Evolutionary conservation across 64 coral and sea anemone genomes (phyloP).

Genomic region (Trachythela sp.): DNA sequence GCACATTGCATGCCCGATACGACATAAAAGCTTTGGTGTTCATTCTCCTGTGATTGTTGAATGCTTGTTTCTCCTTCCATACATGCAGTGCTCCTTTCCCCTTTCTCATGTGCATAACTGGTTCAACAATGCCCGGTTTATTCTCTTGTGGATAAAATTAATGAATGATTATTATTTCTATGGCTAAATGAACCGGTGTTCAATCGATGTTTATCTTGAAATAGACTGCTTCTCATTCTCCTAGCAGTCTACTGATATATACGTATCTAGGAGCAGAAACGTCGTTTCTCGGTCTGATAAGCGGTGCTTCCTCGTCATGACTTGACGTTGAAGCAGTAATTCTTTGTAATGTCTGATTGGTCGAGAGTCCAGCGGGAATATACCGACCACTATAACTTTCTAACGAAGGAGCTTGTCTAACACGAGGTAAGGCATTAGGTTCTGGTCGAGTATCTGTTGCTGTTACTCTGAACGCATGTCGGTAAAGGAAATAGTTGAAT

Average conservation of each 20-base stretch:
- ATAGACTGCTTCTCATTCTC: neutral
- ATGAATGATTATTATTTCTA: too few species aligned
- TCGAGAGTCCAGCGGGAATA: too few species aligned
- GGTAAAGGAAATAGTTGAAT: slow-evolving; percentile 12
- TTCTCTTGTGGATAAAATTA: too few species aligned
- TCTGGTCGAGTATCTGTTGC: neutral
- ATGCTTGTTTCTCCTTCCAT: too few species aligned
- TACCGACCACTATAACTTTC: neutral
- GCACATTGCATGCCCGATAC: too few species aligned
- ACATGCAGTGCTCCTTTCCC: too few species aligned
- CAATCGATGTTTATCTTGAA: too few species aligned
- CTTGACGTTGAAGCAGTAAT: neutral
- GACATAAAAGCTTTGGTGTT: too few species aligned
- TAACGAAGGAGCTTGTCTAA: neutral
- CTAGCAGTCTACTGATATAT: neutral
- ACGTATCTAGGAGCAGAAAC: neutral
- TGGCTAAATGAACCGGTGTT: too few species aligned
- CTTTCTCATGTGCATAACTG: too few species aligned
- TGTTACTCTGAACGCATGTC: neutral
- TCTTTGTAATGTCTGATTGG: neutral
- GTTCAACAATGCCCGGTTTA: too few species aligned
- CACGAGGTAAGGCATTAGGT: neutral
- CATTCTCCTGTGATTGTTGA: too few species aligned
- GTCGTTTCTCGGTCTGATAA: neutral
- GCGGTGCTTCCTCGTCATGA: neutral